Conservation (phyloP, 2,888 invertebrate species). For the Malacosoma neustria region DNA sequence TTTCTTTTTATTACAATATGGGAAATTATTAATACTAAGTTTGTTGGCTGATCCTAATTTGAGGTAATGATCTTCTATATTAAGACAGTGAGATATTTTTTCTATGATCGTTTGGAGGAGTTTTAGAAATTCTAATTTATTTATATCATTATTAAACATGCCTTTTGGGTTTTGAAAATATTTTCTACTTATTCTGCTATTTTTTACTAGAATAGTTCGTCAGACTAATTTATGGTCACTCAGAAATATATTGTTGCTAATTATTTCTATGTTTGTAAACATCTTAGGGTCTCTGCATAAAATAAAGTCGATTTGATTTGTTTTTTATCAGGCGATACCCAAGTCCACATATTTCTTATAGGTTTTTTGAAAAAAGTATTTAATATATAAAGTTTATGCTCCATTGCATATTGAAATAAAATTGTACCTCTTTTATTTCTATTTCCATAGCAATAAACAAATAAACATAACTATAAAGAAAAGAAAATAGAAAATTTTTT, state of each 20-base stretch:
- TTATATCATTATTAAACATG: no score
- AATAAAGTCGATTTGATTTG: slow-evolving; percentile 4
- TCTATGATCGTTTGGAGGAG: not conserved
- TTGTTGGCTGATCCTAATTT: not conserved
- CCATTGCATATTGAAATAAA: not conserved
- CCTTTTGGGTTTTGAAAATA: not conserved
- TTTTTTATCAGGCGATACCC: not conserved
- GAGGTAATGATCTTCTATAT: no score
- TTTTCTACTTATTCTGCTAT: no score
- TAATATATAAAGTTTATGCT: slow-evolving; percentile 4
- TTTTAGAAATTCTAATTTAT: not conserved
- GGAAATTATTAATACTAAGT: no score
- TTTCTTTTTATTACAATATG: no score
- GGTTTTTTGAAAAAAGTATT: slow-evolving; percentile 9
- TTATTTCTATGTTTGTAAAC: slow-evolving; percentile 5
- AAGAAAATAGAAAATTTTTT: no score
- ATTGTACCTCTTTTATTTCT: slow-evolving; percentile 8
- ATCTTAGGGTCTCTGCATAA: slow-evolving; percentile 5
- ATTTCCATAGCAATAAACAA: slow-evolving; percentile 10
- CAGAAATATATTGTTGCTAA: slow-evolving; percentile 3
- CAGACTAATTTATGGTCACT: no score
- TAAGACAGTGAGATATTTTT: slow-evolving; percentile 1
- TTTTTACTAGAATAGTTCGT: slow-evolving; percentile 1
- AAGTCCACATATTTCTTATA: no score
- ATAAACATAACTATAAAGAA: no score